Evolutionary conservation across 2,888 invertebrate species (phyloP).

Genomic region (Rosalia funebris): DNA sequence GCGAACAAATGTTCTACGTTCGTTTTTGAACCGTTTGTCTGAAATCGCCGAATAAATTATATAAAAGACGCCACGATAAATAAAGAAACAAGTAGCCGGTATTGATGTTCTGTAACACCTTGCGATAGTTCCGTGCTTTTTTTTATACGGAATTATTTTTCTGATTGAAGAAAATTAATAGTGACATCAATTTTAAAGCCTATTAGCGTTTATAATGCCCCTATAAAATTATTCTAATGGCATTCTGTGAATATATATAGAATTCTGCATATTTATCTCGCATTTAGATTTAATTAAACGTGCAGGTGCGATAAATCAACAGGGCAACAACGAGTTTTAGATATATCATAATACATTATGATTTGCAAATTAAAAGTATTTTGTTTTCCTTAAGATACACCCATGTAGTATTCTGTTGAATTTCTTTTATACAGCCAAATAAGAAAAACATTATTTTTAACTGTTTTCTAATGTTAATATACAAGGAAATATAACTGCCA

Average conservation of each 20-base stretch:
- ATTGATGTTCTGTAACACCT: conserved; percentile 10
- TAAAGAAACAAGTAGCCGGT: conserved; percentile 12
- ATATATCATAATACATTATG: too few relatives aligned
- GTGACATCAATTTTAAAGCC: conserved; percentile 4
- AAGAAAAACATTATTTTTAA: too few relatives aligned
- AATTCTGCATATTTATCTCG: conserved; percentile 18
- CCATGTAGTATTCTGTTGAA: too few relatives aligned
- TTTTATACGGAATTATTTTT: conserved; percentile 2
- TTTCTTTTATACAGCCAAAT: too few relatives aligned
- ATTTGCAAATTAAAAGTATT: too few relatives aligned
- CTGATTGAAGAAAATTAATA: conserved; percentile 9
- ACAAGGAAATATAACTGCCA: too few relatives aligned
- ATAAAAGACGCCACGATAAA: conserved; percentile 11
- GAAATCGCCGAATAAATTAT: conserved; percentile 48
- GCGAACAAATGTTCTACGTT: conserved; percentile 54
- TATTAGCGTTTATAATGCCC: conserved; percentile 15
- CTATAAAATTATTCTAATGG: conserved; percentile 21
- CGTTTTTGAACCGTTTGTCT: conserved; percentile 52
- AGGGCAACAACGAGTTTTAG: too few relatives aligned
- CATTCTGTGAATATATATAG: conserved; percentile 6
- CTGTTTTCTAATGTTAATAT: too few relatives aligned
- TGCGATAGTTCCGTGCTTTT: conserved; percentile 3
- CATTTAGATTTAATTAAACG: background rate
- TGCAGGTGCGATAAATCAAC: background rate
- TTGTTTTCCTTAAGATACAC: too few relatives aligned